Percentiles rank a stretch among this genome's conserved stretches.
phyloP scores from a whole-genome alignment of 1,140 invertebrate genomes.

The Drosophila nigrodunni region DNA sequence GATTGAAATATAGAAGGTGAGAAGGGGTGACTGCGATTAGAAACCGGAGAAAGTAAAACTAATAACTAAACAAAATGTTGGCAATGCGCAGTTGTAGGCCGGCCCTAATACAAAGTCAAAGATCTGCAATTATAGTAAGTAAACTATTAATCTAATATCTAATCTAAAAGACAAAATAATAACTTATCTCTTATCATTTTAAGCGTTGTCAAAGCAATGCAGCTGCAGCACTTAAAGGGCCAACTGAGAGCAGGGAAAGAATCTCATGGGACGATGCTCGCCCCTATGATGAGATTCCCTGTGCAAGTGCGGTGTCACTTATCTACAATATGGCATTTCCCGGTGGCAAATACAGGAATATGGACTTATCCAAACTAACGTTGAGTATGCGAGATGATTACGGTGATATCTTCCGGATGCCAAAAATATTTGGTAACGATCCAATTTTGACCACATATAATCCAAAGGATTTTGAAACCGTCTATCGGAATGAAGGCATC shows the following conservation, averaged over 20 bases:
- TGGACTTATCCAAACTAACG: constrained; percentile 43
- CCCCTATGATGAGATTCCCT: constrained; percentile 48
- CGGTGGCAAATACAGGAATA: constrained; percentile 68
- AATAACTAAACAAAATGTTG: constrained; percentile 44
- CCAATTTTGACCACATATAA: constrained; percentile 58
- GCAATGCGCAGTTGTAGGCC: constrained; percentile 41
- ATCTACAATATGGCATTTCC: constrained; percentile 55
- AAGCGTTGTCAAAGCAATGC: constrained; percentile 63
- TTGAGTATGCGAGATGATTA: constrained; percentile 42
- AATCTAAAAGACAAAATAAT: background rate
- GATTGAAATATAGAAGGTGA: too few relatives aligned
- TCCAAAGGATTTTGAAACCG: constrained; percentile 70
- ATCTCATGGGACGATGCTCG: constrained; percentile 55
- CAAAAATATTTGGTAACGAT: constrained; percentile 55
- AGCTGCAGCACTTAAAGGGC: constrained; percentile 22
- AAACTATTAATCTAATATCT: background rate
- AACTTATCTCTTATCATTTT: constrained; percentile 1
- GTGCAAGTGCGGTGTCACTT: constrained; percentile 18
- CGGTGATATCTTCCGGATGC: constrained; percentile 61
- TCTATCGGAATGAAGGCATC: constrained; percentile 70
- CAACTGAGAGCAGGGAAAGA: constrained; percentile 19
- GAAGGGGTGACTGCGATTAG: background rate
- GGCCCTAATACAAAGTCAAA: constrained; percentile 38
- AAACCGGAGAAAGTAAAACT: constrained; percentile 16
- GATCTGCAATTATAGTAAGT: constrained; percentile 19